Evolutionary conservation across 2,797 vertebrate species (phyloP).

Genomic region (Cephalopachus bancanus): DNA sequence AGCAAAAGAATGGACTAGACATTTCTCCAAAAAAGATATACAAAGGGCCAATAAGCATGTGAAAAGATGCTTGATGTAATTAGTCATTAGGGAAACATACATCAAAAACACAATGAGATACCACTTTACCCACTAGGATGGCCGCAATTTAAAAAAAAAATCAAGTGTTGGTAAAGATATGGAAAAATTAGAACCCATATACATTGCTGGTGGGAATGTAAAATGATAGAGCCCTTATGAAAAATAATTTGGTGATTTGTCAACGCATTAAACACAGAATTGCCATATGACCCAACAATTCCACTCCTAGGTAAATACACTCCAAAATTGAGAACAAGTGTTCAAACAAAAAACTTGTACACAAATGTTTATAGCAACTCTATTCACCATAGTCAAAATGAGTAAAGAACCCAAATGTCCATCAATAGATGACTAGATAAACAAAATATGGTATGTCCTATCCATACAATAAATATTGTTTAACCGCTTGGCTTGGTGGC

Average conservation of each 20-base stretch:
- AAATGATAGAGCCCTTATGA: not conserved
- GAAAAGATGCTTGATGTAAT: not conserved
- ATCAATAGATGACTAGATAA: not conserved
- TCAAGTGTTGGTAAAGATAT: not conserved
- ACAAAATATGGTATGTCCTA: too few relatives aligned
- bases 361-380: not conserved
- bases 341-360: not conserved
- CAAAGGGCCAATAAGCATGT: not conserved
- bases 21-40: not conserved
- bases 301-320: too few relatives aligned
- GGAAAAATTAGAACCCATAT: not conserved
- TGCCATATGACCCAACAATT: not conserved
- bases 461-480: not conserved
- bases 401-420: not conserved
- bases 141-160: not conserved
- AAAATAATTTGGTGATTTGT: not conserved
- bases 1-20: not conserved
- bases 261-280: not conserved
- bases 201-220: not conserved
- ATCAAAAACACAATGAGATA: not conserved
- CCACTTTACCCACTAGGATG: not conserved
- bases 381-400: not conserved
- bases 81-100: not conserved
- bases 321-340: not conserved
- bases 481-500: not conserved